Evolutionary conservation across 2,113 vertebrate species (phyloP), one percentile per base, ranked within the genome.

Genomic region (Pyrgilauda ruficollis): DNA sequence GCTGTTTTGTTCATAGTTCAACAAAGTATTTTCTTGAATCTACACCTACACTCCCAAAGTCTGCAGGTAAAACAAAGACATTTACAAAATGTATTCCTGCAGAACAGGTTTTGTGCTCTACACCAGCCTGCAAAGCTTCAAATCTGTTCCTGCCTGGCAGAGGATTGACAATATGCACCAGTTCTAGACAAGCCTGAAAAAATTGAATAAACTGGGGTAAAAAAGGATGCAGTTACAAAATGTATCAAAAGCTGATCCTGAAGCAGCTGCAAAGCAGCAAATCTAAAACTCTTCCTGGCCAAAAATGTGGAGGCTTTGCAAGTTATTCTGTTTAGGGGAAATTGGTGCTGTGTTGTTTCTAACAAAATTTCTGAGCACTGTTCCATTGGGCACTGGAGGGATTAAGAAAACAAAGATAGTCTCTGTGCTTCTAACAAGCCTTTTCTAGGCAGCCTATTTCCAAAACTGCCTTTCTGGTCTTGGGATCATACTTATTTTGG

Each of bases 331-430:
- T 37, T 80, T 44, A 41, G 49, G 31, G 73, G 31, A 85, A 80
- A 91, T 6, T 41, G 50, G 49, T 92, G n/a, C 59, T 46, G 10
- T 62, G 26, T 31, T 83, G 67, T 35, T 77, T 62, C 31, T 66
- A 41, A 64, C 41, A 73, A 35, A 56, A 85, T 39, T 69, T 76
- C 85, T 73, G 46, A 94, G 67, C 20, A 10, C 28, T 14, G 20
- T 46, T 61, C 85, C 85, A 93, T 76, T 1, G 27, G 72, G 85
- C 49, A 73, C 28, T 76, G 78, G 37, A 87, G 23, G 37, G 82
- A 94, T 94, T 93, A 94, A 72, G 81, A 43, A 92, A 94, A 80
- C 67, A 93, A 87, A 85, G 78, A 49, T 3, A 12, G 59, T 62
- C 80, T 83, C 82, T 80, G 67, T 85, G 70, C 75, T 88, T 69